Conservation (phyloP, 2,797 vertebrate species). For the Mus caroli region DNA sequence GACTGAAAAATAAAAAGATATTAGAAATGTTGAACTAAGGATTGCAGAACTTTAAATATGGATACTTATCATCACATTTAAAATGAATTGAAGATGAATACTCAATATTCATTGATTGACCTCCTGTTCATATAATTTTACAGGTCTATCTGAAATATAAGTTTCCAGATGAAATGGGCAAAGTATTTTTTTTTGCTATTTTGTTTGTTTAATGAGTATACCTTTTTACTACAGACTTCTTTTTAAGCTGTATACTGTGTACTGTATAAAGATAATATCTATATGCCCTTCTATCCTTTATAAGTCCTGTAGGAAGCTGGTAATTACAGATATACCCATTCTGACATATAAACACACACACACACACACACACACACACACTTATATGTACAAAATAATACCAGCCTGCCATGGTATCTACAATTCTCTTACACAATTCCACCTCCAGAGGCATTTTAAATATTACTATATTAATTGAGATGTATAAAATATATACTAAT, state of each 20-base stretch:
- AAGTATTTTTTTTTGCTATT: neutral
- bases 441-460: neutral
- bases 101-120: neutral
- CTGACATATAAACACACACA: neutral
- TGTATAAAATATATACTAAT: neutral
- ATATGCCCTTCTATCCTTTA: neutral
- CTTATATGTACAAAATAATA: neutral
- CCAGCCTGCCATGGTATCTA: neutral
- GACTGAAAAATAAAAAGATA: neutral
- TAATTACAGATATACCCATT: neutral
- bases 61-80: conserved; percentile 56
- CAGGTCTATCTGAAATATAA: conserved; percentile 66
- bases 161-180: conserved; percentile 57
- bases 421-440: neutral
- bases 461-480: neutral
- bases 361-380: neutral
- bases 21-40: neutral
- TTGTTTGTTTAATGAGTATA: neutral
- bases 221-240: neutral
- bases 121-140: conserved; percentile 73
- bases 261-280: neutral
- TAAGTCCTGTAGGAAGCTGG: neutral
- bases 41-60: neutral
- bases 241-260: neutral
- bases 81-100: neutral